These are phyloP conservation scores for Zaprionus tsacasi DNA, from an alignment of 1,140 invertebrate species.

Conservation along the genomic window DNA sequence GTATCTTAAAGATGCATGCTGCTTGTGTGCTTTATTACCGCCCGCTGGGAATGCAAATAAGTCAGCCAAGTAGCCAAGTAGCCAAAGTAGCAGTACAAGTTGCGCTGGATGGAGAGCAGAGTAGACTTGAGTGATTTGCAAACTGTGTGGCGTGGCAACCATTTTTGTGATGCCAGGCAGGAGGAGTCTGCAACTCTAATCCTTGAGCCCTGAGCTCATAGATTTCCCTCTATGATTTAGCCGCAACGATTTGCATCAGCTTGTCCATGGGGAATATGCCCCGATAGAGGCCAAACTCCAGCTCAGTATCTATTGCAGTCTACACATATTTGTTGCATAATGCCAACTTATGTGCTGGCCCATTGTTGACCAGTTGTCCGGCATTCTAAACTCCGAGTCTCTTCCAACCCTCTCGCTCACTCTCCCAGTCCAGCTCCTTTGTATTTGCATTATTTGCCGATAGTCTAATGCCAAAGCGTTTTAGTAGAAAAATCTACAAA, in stretches of 20 bases:
- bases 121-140: conserved; percentile 25
- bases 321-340: conserved; percentile 78
- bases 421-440: conserved; percentile 8
- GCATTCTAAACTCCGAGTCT: conserved; percentile 30
- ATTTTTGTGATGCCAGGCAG: conserved; percentile 20
- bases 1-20: conserved; percentile 42
- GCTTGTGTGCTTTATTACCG: conserved; percentile 19
- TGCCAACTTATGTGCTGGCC: conserved; percentile 70
- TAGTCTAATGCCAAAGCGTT: conserved; percentile 66
- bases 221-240: conserved; percentile 24
- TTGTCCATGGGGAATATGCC: conserved; percentile 4
- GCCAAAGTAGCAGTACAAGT: not conserved
- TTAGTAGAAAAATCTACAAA: conserved; percentile 69
- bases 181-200: conserved; percentile 11
- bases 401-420: not conserved
- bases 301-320: conserved; percentile 37
- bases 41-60: conserved; percentile 40
- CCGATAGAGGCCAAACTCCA: not conserved
- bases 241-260: conserved; percentile 34
- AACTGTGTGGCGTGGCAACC: conserved; percentile 22
- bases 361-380: conserved; percentile 72
- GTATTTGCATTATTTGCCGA: conserved; percentile 61
- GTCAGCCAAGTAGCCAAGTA: conserved; percentile 19
- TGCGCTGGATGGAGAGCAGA: not conserved
- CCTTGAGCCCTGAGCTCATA: conserved; percentile 8